Percentiles rank a stretch among this genome's conserved stretches.
Evolutionary conservation across 2,797 vertebrate species (phyloP).

Genomic region (Fringilla coelebs): DNA sequence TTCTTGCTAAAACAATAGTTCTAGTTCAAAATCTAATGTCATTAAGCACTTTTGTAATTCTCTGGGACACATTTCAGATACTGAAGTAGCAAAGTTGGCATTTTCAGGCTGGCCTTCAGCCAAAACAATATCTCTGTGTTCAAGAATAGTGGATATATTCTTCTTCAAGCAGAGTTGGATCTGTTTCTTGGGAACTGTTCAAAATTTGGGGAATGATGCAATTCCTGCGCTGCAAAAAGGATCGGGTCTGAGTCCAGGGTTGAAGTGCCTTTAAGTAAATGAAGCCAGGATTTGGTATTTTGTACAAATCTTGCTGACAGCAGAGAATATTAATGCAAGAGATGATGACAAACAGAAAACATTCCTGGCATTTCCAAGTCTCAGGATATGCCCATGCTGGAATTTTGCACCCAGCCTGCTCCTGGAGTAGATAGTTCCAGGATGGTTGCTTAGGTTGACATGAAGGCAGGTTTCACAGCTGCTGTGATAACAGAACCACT

Average conservation of each 20-base stretch:
- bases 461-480: background rate
- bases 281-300: background rate
- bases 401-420: background rate
- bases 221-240: background rate
- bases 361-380: background rate
- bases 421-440: background rate
- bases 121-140: background rate
- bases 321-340: background rate
- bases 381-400: background rate
- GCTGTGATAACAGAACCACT: background rate
- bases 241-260: background rate
- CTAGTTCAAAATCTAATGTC: background rate
- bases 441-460: background rate
- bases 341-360: background rate
- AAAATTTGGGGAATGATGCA: background rate
- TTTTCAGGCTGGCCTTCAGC: background rate
- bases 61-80: background rate
- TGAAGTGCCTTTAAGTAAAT: background rate
- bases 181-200: background rate
- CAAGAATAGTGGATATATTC: background rate
- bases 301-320: background rate
- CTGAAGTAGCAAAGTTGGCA: background rate
- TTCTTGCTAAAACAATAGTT: slow-evolving; percentile 35
- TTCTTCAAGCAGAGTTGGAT: background rate
- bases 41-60: slow-evolving; percentile 7